Percentiles rank a stretch among this genome's conserved stretches.
These are phyloP conservation scores for Cephalopachus bancanus DNA, from an alignment of 2,797 vertebrate genomes.

Conservation along the genomic window DNA sequence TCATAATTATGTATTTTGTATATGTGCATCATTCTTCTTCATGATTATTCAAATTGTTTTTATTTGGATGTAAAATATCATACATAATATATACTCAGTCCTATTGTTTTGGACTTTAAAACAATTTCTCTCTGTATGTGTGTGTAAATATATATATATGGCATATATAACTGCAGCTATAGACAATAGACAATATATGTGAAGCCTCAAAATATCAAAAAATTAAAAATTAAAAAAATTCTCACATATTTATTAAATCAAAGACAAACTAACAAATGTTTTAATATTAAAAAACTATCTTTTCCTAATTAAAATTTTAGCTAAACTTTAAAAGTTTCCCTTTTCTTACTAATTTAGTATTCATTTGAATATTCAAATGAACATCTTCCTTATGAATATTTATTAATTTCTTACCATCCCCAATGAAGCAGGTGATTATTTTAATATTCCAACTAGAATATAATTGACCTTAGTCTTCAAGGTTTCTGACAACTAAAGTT, in stretches of 20 bases:
- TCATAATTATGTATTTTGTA: not conserved
- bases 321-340: not conserved
- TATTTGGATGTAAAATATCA: constrained; percentile 35
- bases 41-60: constrained; percentile 14
- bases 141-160: not conserved
- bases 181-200: not conserved
- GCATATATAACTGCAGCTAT: not conserved
- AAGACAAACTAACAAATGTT: constrained; percentile 47
- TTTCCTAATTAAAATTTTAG: constrained; percentile 62
- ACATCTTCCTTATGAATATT: not conserved
- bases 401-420: constrained; percentile 21
- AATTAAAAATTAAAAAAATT: too few species aligned
- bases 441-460: constrained; percentile 7
- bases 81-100: too few species aligned
- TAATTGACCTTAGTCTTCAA: not conserved
- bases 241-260: constrained; percentile 41
- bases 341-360: not conserved
- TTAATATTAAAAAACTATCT: not conserved
- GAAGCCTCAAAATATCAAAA: constrained; percentile 38
- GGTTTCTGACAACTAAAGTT: not conserved
- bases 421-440: constrained; percentile 11
- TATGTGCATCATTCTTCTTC: not conserved
- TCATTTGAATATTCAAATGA: constrained; percentile 1
- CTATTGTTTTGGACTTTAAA: not conserved
- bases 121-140: not conserved